These are phyloP conservation scores for Pluvialis apricaria DNA, from an alignment of 2,113 vertebrate species.

Conservation along the genomic window DNA sequence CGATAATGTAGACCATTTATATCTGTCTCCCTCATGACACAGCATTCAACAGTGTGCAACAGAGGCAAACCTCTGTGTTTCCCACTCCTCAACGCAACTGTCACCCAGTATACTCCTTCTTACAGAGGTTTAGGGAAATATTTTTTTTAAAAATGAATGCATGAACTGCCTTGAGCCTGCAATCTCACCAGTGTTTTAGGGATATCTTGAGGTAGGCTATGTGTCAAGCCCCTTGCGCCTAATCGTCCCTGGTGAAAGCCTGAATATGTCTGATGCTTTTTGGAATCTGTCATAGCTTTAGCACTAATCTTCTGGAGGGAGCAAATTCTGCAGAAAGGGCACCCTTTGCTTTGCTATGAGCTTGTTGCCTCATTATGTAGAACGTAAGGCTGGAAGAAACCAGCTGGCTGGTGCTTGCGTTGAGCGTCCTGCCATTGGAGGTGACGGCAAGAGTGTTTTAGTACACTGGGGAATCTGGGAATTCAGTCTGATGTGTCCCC, in stretches of 20 bases:
- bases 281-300: background rate
- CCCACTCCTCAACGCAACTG: background rate
- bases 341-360: background rate
- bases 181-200: background rate
- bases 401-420: background rate
- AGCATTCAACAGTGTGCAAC: background rate
- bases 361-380: fast-evolving
- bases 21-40: background rate
- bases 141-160: background rate
- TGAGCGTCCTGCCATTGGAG: background rate
- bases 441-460: background rate
- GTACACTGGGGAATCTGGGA: fast-evolving
- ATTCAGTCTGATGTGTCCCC: background rate
- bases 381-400: background rate
- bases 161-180: background rate
- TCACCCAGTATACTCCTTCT: background rate
- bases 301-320: background rate
- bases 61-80: background rate
- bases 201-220: background rate
- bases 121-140: background rate
- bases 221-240: background rate
- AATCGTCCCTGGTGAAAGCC: background rate
- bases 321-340: background rate
- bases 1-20: background rate
- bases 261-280: background rate